Conservation (phyloP, 2,113 vertebrate species). For the Gymnarchus niloticus region DNA sequence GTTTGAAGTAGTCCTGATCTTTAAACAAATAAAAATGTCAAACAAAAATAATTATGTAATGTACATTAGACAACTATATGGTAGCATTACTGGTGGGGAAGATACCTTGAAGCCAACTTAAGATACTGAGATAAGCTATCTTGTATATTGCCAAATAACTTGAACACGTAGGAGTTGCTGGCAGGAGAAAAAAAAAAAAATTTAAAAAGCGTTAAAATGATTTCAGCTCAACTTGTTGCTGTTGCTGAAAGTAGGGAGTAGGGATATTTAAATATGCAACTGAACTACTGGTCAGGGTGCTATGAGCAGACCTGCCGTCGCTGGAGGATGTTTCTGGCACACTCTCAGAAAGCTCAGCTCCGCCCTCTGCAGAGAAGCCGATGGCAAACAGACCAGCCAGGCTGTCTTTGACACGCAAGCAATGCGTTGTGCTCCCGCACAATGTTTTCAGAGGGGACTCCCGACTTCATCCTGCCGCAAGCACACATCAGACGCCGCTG, state of each 20-base stretch:
- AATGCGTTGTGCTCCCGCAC: neutral
- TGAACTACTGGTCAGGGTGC: constrained; percentile 61
- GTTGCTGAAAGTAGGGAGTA: constrained; percentile 44
- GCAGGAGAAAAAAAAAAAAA: constrained; percentile 52
- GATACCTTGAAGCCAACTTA: constrained; percentile 59
- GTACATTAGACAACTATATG: neutral
- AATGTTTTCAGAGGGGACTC: neutral
- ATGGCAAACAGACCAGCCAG: neutral
- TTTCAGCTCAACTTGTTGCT: constrained; percentile 51
- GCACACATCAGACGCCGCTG: neutral
- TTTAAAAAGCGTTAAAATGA: constrained; percentile 46
- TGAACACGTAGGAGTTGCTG: constrained; percentile 71
- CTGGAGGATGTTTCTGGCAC: neutral
- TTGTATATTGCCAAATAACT: constrained; percentile 80
- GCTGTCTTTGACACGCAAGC: neutral
- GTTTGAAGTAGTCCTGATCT: neutral
- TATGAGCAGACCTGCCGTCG: constrained; percentile 42
- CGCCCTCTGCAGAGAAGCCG: constrained; percentile 30
- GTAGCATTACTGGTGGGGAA: constrained; percentile 44
- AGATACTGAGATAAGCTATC: constrained; percentile 70
- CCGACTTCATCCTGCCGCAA: neutral
- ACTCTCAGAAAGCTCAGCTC: neutral
- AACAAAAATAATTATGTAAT: neutral
- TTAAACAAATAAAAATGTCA: neutral
- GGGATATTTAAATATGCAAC: constrained; percentile 55